phyloP scores from a whole-genome alignment of 1,140 invertebrate genomes.

The Papilio xuthus region DNA sequence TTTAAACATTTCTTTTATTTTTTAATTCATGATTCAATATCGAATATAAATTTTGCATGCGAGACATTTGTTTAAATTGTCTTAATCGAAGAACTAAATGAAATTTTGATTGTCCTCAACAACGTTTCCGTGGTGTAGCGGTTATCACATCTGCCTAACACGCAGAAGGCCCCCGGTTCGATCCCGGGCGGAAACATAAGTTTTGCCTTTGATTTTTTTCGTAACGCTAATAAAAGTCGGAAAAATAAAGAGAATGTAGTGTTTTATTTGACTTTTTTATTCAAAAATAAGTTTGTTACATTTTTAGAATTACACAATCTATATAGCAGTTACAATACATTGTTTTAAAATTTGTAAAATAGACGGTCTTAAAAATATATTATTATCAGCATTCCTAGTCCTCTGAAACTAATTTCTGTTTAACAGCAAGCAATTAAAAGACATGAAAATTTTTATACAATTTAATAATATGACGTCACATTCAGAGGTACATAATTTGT shows the following conservation, averaged over 20 bases:
- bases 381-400: too few species aligned
- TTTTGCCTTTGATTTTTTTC: slow-evolving; percentile 11
- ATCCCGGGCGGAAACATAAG: slow-evolving; percentile 58
- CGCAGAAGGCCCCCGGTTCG: slow-evolving; percentile 62
- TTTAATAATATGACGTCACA: neutral
- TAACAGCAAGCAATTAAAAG: neutral
- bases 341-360: too few species aligned
- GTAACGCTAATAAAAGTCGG: neutral
- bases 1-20: slow-evolving; percentile 52
- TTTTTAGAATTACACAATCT: neutral
- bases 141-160: slow-evolving; percentile 64
- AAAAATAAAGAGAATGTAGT: neutral
- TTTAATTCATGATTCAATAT: too few species aligned
- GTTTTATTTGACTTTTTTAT: neutral
- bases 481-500: neutral
- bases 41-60: too few species aligned
- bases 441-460: neutral
- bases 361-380: too few species aligned
- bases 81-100: neutral
- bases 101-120: neutral
- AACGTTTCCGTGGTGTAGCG: slow-evolving; percentile 60
- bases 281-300: neutral
- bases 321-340: too few species aligned
- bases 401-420: too few species aligned
- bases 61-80: too few species aligned